These are phyloP conservation scores for Rhyacophila evoluta DNA, from an alignment of 2,888 invertebrate genomes.

Conservation along the genomic window DNA sequence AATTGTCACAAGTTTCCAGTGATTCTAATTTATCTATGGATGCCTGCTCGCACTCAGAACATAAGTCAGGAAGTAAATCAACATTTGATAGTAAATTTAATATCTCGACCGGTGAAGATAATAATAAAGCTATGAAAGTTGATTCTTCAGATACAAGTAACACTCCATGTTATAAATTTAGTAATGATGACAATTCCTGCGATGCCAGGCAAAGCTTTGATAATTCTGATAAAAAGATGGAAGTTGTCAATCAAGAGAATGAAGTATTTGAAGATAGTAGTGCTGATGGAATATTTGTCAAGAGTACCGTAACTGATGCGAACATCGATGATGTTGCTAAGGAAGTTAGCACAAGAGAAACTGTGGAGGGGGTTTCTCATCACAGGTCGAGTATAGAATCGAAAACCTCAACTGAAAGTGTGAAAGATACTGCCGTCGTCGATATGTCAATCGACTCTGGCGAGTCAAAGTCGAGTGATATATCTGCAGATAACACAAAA, in stretches of 20 bases:
- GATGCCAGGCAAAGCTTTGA: constrained; percentile 53
- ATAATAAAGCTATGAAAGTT: constrained; percentile 30
- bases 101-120: constrained; percentile 33
- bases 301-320: constrained; percentile 44
- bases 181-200: constrained; percentile 49
- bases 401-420: constrained; percentile 61
- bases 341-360: not conserved
- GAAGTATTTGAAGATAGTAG: constrained; percentile 37
- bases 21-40: constrained; percentile 62
- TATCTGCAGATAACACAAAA: constrained; percentile 59
- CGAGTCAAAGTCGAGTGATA: constrained; percentile 56
- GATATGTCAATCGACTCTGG: constrained; percentile 51
- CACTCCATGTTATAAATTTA: constrained; percentile 42
- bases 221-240: constrained; percentile 33
- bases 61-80: not conserved
- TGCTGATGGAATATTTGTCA: constrained; percentile 46
- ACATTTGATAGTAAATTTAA: constrained; percentile 35
- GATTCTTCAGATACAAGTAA: constrained; percentile 25
- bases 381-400: constrained; percentile 63
- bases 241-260: constrained; percentile 1
- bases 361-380: constrained; percentile 25
- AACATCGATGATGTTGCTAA: constrained; percentile 40
- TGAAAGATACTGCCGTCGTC: constrained; percentile 52
- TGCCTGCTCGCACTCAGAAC: constrained; percentile 42
- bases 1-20: constrained; percentile 73